These are phyloP conservation scores for Microhierax caerulescens DNA, from an alignment of 2,797 vertebrate species.

Conservation along the genomic window DNA sequence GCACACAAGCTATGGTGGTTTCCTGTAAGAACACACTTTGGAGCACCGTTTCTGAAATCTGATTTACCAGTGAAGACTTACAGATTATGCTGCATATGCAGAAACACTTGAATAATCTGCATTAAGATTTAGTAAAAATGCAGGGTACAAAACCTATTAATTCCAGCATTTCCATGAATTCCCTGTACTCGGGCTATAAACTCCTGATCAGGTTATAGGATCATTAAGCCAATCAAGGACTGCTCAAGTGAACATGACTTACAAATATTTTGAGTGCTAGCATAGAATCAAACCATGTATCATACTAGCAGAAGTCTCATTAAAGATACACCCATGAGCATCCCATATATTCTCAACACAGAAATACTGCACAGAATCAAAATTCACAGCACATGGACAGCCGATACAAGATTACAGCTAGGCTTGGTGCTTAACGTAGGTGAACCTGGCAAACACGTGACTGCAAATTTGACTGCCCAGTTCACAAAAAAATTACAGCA, in stretches of 20 bases:
- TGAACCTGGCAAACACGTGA: fast-evolving
- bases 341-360: not conserved
- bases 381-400: not conserved
- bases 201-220: not conserved
- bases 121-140: not conserved
- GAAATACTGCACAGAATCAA: not conserved
- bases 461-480: not conserved
- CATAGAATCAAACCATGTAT: not conserved
- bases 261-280: not conserved
- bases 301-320: not conserved
- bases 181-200: not conserved
- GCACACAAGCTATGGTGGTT: not conserved
- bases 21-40: not conserved
- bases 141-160: not conserved
- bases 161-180: not conserved
- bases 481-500: not conserved
- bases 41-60: not conserved
- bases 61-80: not conserved
- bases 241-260: not conserved
- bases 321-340: not conserved
- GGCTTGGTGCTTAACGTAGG: fast-evolving
- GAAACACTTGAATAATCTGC: not conserved
- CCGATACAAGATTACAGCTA: not conserved
- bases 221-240: not conserved
- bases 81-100: not conserved